Evolutionary conservation across 2,797 vertebrate species (phyloP).

Genomic region (Cercopithecus neglectus): DNA sequence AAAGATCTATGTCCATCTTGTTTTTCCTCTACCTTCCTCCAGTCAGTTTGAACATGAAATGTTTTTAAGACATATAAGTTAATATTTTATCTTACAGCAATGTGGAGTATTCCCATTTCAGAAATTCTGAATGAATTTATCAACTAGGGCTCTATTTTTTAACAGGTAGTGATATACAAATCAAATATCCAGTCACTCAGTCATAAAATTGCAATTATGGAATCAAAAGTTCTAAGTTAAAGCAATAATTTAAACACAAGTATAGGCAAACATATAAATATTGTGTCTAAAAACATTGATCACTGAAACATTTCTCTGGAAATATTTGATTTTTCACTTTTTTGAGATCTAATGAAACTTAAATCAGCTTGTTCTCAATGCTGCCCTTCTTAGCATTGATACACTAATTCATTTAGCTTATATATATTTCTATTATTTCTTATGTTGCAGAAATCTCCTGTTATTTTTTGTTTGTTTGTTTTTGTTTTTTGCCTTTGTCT

Average conservation of each 20-base stretch:
- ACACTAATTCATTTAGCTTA: not conserved
- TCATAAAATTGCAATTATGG: conserved; percentile 9
- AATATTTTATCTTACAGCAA: not conserved
- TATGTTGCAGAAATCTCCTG: not conserved
- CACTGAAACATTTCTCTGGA: not conserved
- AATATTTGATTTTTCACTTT: not conserved
- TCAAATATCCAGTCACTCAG: not conserved
- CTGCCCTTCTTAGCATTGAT: not conserved
- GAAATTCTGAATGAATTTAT: conserved; percentile 39
- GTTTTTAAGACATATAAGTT: conserved; percentile 14
- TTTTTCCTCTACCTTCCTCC: not conserved
- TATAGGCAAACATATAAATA: not conserved
- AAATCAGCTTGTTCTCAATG: not conserved
- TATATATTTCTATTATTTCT: not conserved
- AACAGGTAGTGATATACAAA: not conserved
- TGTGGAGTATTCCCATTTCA: not conserved
- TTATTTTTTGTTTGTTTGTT: too few species aligned
- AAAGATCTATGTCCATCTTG: not conserved
- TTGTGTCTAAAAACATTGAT: not conserved
- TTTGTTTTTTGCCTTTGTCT: not conserved
- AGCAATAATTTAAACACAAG: conserved; percentile 11
- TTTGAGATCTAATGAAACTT: conserved; percentile 9
- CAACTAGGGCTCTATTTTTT: not conserved
- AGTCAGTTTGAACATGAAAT: not conserved
- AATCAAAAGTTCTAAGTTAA: conserved; percentile 46